Evolutionary conservation across 2,113 vertebrate species (phyloP).

Genomic region (Pseudois nayaur): DNA sequence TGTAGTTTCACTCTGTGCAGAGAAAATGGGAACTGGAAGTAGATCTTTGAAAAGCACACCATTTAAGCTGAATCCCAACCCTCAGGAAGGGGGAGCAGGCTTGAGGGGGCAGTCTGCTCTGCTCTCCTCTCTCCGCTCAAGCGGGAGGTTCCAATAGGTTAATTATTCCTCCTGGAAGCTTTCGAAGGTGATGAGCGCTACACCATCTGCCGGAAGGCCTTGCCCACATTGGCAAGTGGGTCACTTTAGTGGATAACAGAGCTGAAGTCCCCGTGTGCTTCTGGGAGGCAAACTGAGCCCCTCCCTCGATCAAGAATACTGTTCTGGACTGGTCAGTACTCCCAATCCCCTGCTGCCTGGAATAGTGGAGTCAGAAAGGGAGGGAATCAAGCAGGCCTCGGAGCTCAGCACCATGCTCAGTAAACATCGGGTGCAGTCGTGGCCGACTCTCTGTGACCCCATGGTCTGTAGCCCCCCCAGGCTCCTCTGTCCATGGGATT

Average conservation of each 20-base stretch:
- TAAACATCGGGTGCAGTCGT: neutral
- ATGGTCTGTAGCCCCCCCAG: neutral
- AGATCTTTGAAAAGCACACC: neutral
- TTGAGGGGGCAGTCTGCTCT: neutral
- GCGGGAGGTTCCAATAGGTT: neutral
- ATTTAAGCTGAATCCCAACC: neutral
- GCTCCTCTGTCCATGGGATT: neutral
- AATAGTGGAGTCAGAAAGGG: neutral
- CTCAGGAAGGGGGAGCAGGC: neutral
- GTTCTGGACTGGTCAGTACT: neutral
- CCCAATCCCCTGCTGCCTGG: neutral
- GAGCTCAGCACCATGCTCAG: neutral
- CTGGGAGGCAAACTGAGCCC: neutral
- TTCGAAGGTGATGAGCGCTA: neutral
- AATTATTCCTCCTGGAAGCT: neutral
- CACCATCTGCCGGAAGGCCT: neutral
- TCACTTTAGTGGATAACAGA: neutral
- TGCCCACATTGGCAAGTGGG: neutral
- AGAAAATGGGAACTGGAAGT: neutral
- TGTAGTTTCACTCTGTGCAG: neutral
- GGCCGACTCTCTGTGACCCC: neutral
- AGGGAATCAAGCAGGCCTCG: accelerated
- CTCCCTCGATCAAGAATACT: too few relatives aligned
- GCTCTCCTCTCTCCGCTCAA: neutral
- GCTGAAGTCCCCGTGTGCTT: neutral